Base-by-base conservation (phyloP, 1,140 invertebrate species). In the Pomacea maculata region DNA sequence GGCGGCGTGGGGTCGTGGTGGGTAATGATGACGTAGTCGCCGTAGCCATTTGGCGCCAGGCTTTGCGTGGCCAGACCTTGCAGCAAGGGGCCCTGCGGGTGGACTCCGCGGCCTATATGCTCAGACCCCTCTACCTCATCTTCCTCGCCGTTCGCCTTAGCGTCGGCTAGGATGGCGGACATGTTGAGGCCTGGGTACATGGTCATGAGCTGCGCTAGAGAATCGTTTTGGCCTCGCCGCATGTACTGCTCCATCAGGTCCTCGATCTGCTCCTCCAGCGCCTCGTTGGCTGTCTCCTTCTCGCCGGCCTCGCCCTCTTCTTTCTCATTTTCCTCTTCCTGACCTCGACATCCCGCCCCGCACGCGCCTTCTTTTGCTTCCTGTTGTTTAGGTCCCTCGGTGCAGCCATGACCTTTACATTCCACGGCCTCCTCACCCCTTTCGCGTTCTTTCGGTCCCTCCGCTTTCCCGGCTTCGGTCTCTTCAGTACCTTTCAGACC, bases 171-270 rank as follows among this genome's bases (percentile, higher is more conserved):
- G 78, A 79, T 73, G 67, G 67, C 57, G 61, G 76, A 78, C 67
- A 79, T 78, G 79, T 81, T 82, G 57, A 82, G 34, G 21, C 71
- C 76, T 0, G 81, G 81, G 81, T 73, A 78, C 57, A 71, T 73
- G 68, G 76, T 77, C 71, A 63, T 63, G 64, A 82, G 75, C 68
- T 71, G 34, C 61, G 73, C 75, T 25, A 78, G 64, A 11, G 80
- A 73, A 9, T 76, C 70, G 5, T 70, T 73, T 25, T 73, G 25
- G 7, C 75, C 76, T 1, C 63, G 68, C 25, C 12, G 55, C 10
- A 65, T 34, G 45, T 68, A 73, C 70, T 21, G 19, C 61, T 82
- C 34, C 75, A 79, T 65, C 54, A 81, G 65, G 55, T 79, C 79
- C 52, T 82, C 82, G 11, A 79, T 2, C 79, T 78, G 14, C 25